A percentile compares a stretch with the other conserved stretches of the same genome.
Evolutionary conservation across 2,888 invertebrate species (phyloP).

Genomic region (Phragmatobia fuliginosa): DNA sequence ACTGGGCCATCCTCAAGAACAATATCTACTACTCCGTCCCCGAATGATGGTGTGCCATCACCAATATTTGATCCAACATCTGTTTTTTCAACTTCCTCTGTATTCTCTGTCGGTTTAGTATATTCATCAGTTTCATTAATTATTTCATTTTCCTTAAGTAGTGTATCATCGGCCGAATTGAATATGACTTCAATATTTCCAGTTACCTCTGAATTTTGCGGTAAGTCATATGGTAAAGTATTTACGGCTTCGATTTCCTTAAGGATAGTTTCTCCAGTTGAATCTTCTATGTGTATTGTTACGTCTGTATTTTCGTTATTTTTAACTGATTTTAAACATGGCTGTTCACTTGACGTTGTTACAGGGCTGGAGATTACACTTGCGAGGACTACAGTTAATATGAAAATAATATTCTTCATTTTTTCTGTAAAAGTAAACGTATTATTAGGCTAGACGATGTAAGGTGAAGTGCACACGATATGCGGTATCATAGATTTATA

Average conservation of each 20-base stretch:
- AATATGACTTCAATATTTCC: not conserved
- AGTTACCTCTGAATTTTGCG: not conserved
- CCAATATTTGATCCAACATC: slow-evolving; percentile 28
- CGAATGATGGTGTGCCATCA: slow-evolving; percentile 42
- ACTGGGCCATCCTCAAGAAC: slow-evolving; percentile 61
- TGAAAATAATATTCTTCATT: slow-evolving; percentile 68
- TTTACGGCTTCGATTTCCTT: not conserved
- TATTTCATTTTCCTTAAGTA: slow-evolving; percentile 1
- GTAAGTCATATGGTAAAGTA: not conserved
- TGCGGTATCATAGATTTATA: slow-evolving; percentile 63
- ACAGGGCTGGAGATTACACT: slow-evolving; percentile 61
- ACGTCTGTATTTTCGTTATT: slow-evolving; percentile 58
- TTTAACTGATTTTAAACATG: slow-evolving; percentile 40
- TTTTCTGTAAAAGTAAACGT: slow-evolving; percentile 65
- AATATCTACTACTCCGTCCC: slow-evolving; percentile 58
- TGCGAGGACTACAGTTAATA: slow-evolving; percentile 62
- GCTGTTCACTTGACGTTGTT: slow-evolving; percentile 48
- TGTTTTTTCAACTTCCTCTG: slow-evolving; percentile 44
- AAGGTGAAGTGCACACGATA: slow-evolving; percentile 37
- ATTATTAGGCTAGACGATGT: slow-evolving; percentile 26
- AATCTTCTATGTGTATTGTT: not conserved
- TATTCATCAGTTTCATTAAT: slow-evolving; percentile 1
- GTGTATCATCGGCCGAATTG: not conserved
- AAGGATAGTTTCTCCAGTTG: not conserved
- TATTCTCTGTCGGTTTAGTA: slow-evolving; percentile 29